Evolutionary conservation across 1,140 invertebrate genomes (phyloP), one percentile per base, ranked within the genome.

Genomic region (Lethrus apterus): DNA sequence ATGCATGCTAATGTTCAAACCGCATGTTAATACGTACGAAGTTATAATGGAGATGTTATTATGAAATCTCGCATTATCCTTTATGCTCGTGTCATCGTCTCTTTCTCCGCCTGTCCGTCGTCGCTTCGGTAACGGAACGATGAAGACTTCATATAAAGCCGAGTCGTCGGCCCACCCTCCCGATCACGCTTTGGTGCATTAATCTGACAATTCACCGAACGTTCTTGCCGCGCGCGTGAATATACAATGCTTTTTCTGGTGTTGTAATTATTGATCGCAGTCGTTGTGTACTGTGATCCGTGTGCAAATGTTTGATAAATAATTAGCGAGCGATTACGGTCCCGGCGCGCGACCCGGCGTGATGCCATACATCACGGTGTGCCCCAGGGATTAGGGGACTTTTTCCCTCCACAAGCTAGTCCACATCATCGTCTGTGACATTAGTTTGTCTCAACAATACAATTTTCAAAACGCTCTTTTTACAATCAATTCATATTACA

Each of bases 251-350:
- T 38, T 38, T 38, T 38, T 38, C 18, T 36, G 18, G 8, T 23
- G 5, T 11, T 23, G 35, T 38, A 38, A 38, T 21, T 38, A 38
- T 21, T 38, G 35, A 38, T 38, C 35, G 35, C 35, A 21, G 18
- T 38, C 24, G 35, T 10, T 38, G 18, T 38, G 35, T 19, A 20
- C 35, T 21, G 18, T 38, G 18, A 38, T 38, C 35, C 24, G 40
- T 29, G 40, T 42, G 40, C 24, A 29, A 42, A 42, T 42, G 40
- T 42, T 42, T 42, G 40, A 42, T 42, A 42, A 42, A 42, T 42
- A 42, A 42, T 42, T 42, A 42, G 40, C 23, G 24, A 21, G 23
- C 40, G 40, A 42, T 42, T 42, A 42, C 40, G 17, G 18, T 38
- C 10, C 21, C 40, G 40, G 40, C 24, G 24, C 23, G 40, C 11